Conservation (phyloP, 2,797 vertebrate genomes). For the Remorina albescens region DNA sequence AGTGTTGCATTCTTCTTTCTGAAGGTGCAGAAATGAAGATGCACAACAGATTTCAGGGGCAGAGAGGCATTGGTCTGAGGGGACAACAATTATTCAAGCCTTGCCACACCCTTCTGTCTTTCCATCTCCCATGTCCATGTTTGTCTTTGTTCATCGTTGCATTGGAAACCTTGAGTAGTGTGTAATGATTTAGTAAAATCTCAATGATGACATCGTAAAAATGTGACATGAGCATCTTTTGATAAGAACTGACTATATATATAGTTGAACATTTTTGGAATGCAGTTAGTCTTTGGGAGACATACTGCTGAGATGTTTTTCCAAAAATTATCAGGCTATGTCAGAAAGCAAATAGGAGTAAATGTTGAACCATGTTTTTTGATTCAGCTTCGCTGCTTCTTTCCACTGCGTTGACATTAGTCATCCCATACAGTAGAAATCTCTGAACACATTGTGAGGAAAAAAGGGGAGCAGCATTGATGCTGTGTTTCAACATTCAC, state of each 20-base stretch:
- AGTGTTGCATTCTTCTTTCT: not conserved
- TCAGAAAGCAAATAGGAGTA: not conserved
- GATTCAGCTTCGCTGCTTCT: not conserved
- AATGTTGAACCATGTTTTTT: not conserved
- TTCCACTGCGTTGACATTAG: constrained; percentile 3
- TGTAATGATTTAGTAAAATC: constrained; percentile 6
- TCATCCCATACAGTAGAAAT: constrained; percentile 11
- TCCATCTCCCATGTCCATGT: constrained; percentile 20
- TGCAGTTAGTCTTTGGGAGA: not conserved
- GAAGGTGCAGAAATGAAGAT: constrained; percentile 24
- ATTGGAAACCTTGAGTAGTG: constrained; percentile 18
- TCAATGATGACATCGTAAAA: not conserved
- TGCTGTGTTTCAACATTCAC: constrained; percentile 31
- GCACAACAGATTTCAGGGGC: constrained; percentile 12
- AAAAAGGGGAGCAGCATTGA: constrained; percentile 19
- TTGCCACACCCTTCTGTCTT: constrained; percentile 32
- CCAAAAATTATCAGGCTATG: too few species aligned
- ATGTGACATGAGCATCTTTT: not conserved
- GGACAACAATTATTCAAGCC: constrained; percentile 25
- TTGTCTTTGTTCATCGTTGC: constrained; percentile 19
- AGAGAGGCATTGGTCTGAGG: constrained; percentile 20
- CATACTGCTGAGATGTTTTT: not conserved
- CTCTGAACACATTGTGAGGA: constrained; percentile 10
- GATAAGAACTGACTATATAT: not conserved
- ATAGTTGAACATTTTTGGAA: not conserved